Evolutionary conservation across 2,888 invertebrate genomes (phyloP).

Genomic region (Cataglyphis rosenhaueri): DNA sequence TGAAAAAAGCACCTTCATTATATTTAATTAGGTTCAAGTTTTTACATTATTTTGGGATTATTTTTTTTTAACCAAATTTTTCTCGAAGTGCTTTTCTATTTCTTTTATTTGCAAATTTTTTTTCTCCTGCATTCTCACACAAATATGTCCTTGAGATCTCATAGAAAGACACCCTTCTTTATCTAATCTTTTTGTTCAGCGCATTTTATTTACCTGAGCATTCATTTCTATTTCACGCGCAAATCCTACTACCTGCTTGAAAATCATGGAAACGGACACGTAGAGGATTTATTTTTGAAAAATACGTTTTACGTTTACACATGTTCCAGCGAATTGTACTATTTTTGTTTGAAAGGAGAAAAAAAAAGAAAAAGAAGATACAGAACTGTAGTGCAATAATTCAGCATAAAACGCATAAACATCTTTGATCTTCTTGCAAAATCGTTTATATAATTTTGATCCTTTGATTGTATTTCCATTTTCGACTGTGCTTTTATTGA

Average conservation of each 20-base stretch:
- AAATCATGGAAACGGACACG: constrained; percentile 55
- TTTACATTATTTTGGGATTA: neutral
- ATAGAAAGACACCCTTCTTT: neutral
- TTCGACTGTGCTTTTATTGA: neutral
- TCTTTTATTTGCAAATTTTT: neutral
- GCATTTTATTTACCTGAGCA: constrained; percentile 53
- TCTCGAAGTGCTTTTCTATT: neutral
- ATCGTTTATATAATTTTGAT: neutral
- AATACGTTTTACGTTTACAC: constrained; percentile 3
- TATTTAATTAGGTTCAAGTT: neutral
- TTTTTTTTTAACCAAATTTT: neutral
- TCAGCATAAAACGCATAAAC: neutral
- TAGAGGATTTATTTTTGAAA: constrained; percentile 31
- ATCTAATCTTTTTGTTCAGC: constrained; percentile 30
- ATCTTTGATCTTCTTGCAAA: constrained; percentile 15
- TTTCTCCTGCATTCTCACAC: neutral
- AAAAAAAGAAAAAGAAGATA: neutral
- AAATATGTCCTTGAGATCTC: neutral
- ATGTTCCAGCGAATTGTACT: constrained; percentile 1
- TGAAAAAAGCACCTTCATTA: neutral
- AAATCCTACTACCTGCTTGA: constrained; percentile 68
- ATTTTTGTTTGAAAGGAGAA: neutral
- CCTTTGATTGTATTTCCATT: neutral
- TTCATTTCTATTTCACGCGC: constrained; percentile 70
- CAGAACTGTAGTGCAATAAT: neutral